Evolutionary conservation across 2,797 vertebrate species (phyloP).

Genomic region (Neopelma chrysocephalum): DNA sequence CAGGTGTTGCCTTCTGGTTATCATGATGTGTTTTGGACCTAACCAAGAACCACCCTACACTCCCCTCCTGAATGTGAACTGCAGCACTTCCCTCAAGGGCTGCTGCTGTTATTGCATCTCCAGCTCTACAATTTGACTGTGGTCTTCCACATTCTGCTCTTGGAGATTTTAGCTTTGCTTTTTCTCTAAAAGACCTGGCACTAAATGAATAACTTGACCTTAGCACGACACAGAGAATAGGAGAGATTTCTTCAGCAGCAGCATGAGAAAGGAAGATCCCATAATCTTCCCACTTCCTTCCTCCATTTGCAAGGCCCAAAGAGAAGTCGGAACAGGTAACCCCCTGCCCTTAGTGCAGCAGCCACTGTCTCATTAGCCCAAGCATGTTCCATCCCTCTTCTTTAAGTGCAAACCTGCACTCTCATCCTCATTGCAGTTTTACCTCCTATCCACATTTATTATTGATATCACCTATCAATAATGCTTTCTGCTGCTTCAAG

Average conservation of each 20-base stretch:
- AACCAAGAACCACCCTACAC: background rate
- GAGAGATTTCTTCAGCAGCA: background rate
- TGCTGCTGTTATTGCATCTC: background rate
- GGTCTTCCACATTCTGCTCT: background rate
- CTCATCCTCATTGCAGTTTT: background rate
- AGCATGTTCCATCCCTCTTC: background rate
- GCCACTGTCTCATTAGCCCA: background rate
- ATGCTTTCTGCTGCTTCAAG: background rate
- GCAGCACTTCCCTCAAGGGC: background rate
- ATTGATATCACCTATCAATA: constrained; percentile 51
- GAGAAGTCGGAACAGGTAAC: background rate
- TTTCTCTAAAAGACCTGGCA: background rate
- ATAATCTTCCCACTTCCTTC: background rate
- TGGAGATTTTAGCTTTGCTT: background rate
- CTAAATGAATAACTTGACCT: background rate
- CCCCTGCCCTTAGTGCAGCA: background rate
- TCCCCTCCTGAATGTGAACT: background rate
- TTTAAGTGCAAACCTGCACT: background rate
- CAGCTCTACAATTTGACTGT: background rate
- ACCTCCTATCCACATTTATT: constrained; percentile 13
- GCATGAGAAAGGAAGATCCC: background rate
- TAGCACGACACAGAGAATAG: accelerated
- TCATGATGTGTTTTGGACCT: background rate
- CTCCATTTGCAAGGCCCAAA: background rate
- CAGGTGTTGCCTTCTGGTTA: background rate